These are phyloP conservation scores for Acrocephalus scirpaceus DNA, from an alignment of 2,797 vertebrate genomes.

Conservation along the genomic window DNA sequence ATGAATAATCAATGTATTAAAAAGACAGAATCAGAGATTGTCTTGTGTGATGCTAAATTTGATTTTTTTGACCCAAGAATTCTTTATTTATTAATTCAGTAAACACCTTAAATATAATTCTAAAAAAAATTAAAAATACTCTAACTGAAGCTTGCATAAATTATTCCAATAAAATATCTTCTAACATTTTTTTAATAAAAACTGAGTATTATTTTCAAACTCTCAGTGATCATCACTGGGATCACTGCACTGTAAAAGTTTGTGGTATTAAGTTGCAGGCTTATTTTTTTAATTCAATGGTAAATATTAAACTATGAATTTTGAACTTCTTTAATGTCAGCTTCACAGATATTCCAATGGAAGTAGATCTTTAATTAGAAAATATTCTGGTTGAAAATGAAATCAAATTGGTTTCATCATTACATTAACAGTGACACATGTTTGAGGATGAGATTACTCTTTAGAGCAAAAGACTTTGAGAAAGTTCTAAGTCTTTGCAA, in stretches of 20 bases:
- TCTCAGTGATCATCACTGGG: neutral
- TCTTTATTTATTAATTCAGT: neutral
- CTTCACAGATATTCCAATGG: neutral
- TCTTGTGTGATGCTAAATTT: neutral
- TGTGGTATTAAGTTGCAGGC: neutral
- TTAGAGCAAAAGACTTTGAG: neutral
- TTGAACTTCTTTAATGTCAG: neutral
- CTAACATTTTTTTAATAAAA: neutral
- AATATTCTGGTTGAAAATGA: neutral
- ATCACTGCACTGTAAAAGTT: neutral
- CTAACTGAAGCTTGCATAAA: neutral
- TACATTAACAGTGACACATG: neutral
- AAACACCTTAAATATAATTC: neutral
- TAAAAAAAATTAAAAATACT: neutral
- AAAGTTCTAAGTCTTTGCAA: neutral
- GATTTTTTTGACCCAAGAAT: neutral
- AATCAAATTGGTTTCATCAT: neutral
- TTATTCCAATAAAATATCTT: neutral
- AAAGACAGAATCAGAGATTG: neutral
- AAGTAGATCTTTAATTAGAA: neutral
- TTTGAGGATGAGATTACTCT: neutral
- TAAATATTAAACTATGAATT: neutral
- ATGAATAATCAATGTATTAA: neutral
- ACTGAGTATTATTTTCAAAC: neutral
- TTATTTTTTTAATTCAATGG: conserved; percentile 18